Evolutionary conservation across 2,888 invertebrate species (phyloP).

Genomic region (Heteromurus nitidus): DNA sequence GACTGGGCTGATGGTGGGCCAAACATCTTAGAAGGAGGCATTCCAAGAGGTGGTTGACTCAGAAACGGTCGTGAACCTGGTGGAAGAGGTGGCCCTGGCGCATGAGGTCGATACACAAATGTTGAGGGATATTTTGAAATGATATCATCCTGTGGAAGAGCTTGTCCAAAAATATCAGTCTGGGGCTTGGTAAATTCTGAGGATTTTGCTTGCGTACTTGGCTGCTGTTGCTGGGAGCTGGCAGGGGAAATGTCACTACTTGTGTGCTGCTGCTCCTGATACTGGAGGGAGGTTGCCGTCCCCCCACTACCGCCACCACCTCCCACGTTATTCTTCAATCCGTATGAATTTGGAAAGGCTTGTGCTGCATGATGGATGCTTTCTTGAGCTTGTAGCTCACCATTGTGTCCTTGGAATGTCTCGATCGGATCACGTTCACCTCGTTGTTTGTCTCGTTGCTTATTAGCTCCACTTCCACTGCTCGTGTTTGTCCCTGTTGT

Average conservation of each 20-base stretch:
- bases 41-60: background rate
- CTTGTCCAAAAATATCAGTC: slow-evolving; percentile 7
- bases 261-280: slow-evolving; percentile 25
- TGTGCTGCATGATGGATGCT: slow-evolving; percentile 43
- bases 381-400: slow-evolving; percentile 43
- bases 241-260: slow-evolving; percentile 23
- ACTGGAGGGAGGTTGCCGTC: slow-evolving; percentile 18
- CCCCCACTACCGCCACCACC: slow-evolving; percentile 7
- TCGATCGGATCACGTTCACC: slow-evolving; percentile 39
- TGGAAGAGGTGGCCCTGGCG: background rate
- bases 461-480: slow-evolving; percentile 2
- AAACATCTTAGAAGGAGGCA: background rate
- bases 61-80: slow-evolving; percentile 4
- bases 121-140: slow-evolving; percentile 63
- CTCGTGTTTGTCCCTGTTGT: slow-evolving; percentile 7
- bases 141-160: slow-evolving; percentile 45
- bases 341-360: slow-evolving; percentile 45
- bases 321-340: slow-evolving; percentile 27
- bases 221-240: slow-evolving; percentile 24
- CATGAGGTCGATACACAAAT: slow-evolving; percentile 31
- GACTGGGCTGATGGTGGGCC: slow-evolving; percentile 10
- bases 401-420: slow-evolving; percentile 24
- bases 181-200: slow-evolving; percentile 12
- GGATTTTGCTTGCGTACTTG: slow-evolving; percentile 12
- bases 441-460: slow-evolving; percentile 37